A percentile compares a stretch with the other conserved stretches of the same genome.
These are phyloP conservation scores for Nebria salina DNA, from an alignment of 2,888 invertebrate species.

Conservation along the genomic window DNA sequence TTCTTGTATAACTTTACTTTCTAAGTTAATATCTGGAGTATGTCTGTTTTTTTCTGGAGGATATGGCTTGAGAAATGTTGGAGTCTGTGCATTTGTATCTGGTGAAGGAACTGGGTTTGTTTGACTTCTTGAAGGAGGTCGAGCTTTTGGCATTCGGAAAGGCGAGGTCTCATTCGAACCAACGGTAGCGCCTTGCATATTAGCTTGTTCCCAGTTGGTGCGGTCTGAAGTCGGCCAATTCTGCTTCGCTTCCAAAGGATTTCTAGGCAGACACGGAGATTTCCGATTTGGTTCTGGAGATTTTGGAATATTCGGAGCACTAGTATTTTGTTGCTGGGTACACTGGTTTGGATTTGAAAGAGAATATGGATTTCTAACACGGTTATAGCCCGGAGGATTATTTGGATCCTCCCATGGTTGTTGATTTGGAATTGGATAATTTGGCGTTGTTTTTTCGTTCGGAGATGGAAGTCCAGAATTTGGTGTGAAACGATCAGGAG, in stretches of 20 bases:
- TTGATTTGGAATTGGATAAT: too few relatives aligned
- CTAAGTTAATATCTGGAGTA: slow-evolving; percentile 25
- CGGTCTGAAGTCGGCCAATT: slow-evolving; percentile 32
- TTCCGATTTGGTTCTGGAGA: slow-evolving; percentile 37
- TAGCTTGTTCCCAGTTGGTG: slow-evolving; percentile 36
- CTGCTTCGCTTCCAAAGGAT: slow-evolving; percentile 50
- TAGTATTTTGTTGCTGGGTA: slow-evolving; percentile 27
- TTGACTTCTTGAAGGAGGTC: slow-evolving; percentile 71
- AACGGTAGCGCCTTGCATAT: slow-evolving; percentile 55
- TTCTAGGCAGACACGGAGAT: slow-evolving; percentile 41
- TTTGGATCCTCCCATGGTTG: slow-evolving; percentile 59
- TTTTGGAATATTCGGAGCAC: slow-evolving; percentile 28
- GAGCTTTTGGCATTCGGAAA: slow-evolving; percentile 72
- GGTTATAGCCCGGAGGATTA: slow-evolving; percentile 53
- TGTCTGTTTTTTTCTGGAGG: slow-evolving; percentile 66
- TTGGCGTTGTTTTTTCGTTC: slow-evolving; percentile 22
- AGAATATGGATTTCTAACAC: slow-evolving; percentile 14
- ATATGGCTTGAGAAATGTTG: slow-evolving; percentile 72
- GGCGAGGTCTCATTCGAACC: slow-evolving; percentile 63
- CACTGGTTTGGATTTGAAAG: slow-evolving; percentile 20
- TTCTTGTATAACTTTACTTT: slow-evolving; percentile 55
- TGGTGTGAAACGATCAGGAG: slow-evolving; percentile 30
- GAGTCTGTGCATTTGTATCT: slow-evolving; percentile 63
- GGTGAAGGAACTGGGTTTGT: slow-evolving; percentile 63
- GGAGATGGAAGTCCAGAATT: slow-evolving; percentile 30